Evolutionary conservation across 2,888 invertebrate genomes (phyloP).

Genomic region (Gastrophysa polygoni): DNA sequence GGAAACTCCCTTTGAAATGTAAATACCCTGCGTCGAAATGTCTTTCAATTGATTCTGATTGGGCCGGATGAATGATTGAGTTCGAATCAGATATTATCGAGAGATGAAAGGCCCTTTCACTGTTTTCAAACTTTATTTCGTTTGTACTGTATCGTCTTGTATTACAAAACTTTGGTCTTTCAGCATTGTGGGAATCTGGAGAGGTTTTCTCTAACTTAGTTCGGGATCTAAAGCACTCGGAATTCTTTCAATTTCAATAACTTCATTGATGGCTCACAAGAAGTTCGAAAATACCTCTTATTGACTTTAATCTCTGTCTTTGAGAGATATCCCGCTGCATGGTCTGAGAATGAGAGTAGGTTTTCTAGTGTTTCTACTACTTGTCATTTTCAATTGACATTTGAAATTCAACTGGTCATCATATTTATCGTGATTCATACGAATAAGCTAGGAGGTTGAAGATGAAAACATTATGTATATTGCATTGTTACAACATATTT

Average conservation of each 20-base stretch:
- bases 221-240: conserved; percentile 1
- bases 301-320: not conserved
- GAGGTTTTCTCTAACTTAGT: conserved; percentile 28
- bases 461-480: too few relatives aligned
- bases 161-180: conserved; percentile 31
- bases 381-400: too few relatives aligned
- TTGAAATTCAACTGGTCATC: too few relatives aligned
- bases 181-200: conserved; percentile 23
- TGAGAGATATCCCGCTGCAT: not conserved
- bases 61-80: conserved; percentile 27
- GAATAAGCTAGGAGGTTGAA: too few relatives aligned
- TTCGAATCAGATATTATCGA: conserved; percentile 31
- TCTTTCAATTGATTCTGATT: conserved; percentile 31
- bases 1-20: conserved; percentile 33
- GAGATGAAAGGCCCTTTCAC: conserved; percentile 28
- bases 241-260: not conserved
- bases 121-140: conserved; percentile 30
- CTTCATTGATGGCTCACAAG: not conserved
- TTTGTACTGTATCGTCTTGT: conserved; percentile 24
- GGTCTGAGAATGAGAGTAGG: too few relatives aligned
- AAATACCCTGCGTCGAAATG: conserved; percentile 28
- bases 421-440: too few relatives aligned
- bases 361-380: too few relatives aligned
- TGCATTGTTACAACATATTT: too few relatives aligned
- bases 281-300: not conserved